Evolutionary conservation across 1,140 invertebrate genomes (phyloP).

Genomic region (Conus betulinus): DNA sequence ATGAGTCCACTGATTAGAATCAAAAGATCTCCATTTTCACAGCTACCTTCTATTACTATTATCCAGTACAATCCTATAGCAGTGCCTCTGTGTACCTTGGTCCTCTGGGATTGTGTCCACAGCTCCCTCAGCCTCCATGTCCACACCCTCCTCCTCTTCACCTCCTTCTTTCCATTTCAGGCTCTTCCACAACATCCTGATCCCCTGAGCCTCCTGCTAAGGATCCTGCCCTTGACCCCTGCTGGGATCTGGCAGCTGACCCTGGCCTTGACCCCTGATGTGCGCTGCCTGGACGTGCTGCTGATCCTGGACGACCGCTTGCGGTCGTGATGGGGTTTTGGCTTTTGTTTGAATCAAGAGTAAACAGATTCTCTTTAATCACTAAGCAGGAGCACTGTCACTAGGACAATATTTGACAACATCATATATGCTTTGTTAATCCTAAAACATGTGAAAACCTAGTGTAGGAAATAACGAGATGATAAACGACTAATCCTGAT

Average conservation of each 20-base stretch:
- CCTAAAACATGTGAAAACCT: too few species aligned
- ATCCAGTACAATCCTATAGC: too few species aligned
- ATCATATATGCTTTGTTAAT: too few species aligned
- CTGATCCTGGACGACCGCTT: conserved; percentile 15
- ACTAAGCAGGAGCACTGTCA: too few species aligned
- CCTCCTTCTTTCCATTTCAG: background rate
- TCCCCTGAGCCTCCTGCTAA: background rate
- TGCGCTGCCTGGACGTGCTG: background rate
- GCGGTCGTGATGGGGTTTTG: background rate
- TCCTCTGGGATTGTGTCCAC: background rate
- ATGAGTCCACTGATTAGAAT: too few species aligned
- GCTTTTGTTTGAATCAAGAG: background rate
- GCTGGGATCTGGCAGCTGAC: background rate
- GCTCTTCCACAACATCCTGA: conserved; percentile 5
- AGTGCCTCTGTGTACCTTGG: background rate
- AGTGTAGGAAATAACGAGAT: too few species aligned
- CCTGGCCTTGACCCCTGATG: conserved; percentile 14
- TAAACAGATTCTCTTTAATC: background rate
- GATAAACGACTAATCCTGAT: too few species aligned
- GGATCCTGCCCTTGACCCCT: background rate
- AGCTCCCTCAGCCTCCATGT: background rate
- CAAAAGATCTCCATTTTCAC: too few species aligned
- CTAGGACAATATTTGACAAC: too few species aligned
- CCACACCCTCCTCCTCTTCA: background rate
- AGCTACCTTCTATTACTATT: too few species aligned